phyloP scores from a whole-genome alignment of 1,140 invertebrate genomes.

The Orchestia grillus region DNA sequence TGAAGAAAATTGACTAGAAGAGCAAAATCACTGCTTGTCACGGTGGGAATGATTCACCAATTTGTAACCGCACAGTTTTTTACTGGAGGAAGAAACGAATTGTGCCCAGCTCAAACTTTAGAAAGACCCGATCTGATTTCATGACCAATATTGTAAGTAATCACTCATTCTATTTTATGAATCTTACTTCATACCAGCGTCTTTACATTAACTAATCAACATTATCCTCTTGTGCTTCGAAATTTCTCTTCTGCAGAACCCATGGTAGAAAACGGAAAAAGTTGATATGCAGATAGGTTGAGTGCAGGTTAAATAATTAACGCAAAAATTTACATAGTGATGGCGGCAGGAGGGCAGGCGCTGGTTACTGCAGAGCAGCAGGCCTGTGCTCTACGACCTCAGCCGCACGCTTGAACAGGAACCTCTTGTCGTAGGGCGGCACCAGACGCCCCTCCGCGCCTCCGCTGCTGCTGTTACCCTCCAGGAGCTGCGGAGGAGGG shows the following conservation, averaged over 20 bases:
- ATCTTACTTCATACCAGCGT: background rate
- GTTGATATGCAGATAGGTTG: background rate
- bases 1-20: background rate
- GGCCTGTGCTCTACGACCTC: conserved; percentile 34
- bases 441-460: background rate
- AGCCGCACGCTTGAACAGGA: conserved; percentile 17
- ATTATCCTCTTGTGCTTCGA: background rate
- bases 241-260: background rate
- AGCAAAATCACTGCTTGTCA: too few relatives aligned
- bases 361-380: background rate
- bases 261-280: background rate
- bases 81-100: background rate
- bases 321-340: background rate
- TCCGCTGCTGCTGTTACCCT: conserved; percentile 5
- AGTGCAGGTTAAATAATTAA: background rate
- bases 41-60: too few relatives aligned
- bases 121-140: background rate
- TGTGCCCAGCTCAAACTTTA: background rate
- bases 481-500: background rate
- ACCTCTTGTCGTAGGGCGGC: conserved; percentile 3
- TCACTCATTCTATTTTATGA: background rate
- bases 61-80: too few relatives aligned
- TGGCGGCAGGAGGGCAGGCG: background rate
- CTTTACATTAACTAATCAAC: background rate
- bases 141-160: background rate